Conservation (phyloP, 2,888 invertebrate species). For the Calameuta filiformis region DNA sequence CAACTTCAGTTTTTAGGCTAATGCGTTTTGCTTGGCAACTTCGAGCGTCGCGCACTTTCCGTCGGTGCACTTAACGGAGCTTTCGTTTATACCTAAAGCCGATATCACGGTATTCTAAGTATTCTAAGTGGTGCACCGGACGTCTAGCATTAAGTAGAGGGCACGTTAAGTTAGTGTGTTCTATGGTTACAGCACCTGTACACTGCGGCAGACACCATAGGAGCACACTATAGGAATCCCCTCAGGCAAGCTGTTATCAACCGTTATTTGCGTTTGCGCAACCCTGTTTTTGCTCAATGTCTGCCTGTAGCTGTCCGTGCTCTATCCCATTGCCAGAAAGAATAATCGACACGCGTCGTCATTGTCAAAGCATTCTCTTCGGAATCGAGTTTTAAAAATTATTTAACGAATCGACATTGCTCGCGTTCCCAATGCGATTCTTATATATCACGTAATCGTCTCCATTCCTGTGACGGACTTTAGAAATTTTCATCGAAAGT, state of each 20-base stretch:
- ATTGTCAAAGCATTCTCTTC: conserved; percentile 27
- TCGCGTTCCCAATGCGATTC: not conserved
- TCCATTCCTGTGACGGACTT: no score
- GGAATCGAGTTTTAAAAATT: not conserved
- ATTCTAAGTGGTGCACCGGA: not conserved
- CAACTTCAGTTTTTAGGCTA: not conserved
- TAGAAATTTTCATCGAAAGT: not conserved
- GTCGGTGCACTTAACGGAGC: not conserved
- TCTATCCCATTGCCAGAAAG: conserved; percentile 22
- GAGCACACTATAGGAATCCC: conserved; percentile 78
- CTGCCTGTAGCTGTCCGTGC: conserved; percentile 15
- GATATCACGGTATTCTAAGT: not conserved
- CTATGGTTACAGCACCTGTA: conserved; percentile 82
- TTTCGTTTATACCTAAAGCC: not conserved
- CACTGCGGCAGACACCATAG: conserved; percentile 70
- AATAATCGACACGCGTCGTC: conserved; percentile 22
- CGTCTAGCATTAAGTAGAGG: conserved; percentile 41
- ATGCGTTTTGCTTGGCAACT: not conserved
- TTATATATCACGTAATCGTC: not conserved
- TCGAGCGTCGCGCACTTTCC: not conserved
- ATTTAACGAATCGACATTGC: not conserved
- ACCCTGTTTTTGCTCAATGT: conserved; percentile 31
- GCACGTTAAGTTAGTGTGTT: conserved; percentile 58
- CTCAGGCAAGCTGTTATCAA: conserved; percentile 77
- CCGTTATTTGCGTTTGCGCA: conserved; percentile 61